Evolutionary conservation across 2,888 invertebrate species (phyloP), one percentile per base, ranked within the genome.

Genomic region (Halictus quadricinctus): DNA sequence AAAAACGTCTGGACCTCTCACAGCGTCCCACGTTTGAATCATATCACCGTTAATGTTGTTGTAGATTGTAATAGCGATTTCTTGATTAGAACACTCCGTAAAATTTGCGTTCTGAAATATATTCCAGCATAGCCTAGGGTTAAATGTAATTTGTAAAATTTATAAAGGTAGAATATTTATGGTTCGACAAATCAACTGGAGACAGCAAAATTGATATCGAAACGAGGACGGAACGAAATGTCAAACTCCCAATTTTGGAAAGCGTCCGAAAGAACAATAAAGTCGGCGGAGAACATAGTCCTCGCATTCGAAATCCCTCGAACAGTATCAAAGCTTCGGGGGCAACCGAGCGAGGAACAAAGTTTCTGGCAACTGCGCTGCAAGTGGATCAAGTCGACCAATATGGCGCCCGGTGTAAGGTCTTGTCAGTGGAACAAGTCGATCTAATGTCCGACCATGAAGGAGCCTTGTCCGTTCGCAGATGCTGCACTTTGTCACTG

Each of bases 401-500:
- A 72, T 36, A 25, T 58, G 25, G 25, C 36, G 81, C 21, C 85
- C 50, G 41, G 8, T 60, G 50, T 58, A 66, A 41, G 43, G 76
- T 69, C 79, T 79, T 78, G 85, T 54, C 78, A 80, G 80, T 60
- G 69, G 58, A 87, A 82, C 88, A 82, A 89, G 81, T 89, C 76
- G 72, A 76, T 58, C 79, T 69, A 83, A 80, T 83, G 81, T 82
- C 79, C 74, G 84, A 72, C 80, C 48, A 36, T 77, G 72, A 77
- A 60, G 72, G 70, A 72, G 66, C 54, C 78, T 54, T 74, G 80
- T 80, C 69, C 50, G 25, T 48, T 72, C 54, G 75, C 83, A 83
- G 81, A 85, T 85, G 90, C 79, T 85, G 66, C 83, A 78, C 84
- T 90, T 85, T 81, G 84, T 88, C 86, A 77, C 74, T 80, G 82